Evolutionary conservation across 2,113 vertebrate species (phyloP).

Genomic region (Micronisus gabar): DNA sequence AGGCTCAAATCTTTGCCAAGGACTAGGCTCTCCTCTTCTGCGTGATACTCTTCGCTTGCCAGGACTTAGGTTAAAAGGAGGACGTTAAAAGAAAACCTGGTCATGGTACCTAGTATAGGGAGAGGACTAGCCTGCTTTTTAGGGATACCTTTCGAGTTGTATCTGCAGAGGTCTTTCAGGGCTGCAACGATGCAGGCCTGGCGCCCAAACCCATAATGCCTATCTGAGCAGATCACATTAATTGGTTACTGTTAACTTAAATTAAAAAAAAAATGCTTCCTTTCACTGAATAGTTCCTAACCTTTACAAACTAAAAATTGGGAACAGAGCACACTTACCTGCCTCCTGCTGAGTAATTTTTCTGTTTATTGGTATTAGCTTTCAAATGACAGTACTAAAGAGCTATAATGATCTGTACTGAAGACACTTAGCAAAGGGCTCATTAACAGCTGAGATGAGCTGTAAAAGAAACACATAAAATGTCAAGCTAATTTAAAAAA

Average conservation of each 20-base stretch:
- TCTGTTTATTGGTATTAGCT: slow-evolving; percentile 25
- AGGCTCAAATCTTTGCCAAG: neutral
- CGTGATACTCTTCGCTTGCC: neutral
- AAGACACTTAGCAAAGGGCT: neutral
- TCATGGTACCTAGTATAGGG: neutral
- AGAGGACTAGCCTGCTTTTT: neutral
- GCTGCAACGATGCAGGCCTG: neutral
- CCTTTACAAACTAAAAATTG: neutral
- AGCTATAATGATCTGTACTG: neutral
- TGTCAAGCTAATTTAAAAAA: slow-evolving; percentile 39
- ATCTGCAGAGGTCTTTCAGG: neutral
- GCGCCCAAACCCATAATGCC: neutral
- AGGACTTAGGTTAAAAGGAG: neutral
- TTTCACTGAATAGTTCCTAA: neutral
- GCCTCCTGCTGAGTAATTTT: slow-evolving; percentile 1
- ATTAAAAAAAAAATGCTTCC: neutral
- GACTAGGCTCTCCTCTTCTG: neutral
- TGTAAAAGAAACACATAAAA: slow-evolving; percentile 45
- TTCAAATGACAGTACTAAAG: slow-evolving; percentile 37
- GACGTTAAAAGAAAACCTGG: neutral
- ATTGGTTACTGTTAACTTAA: neutral
- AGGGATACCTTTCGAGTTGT: neutral
- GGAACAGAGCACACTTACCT: neutral
- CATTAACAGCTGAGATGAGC: slow-evolving; percentile 46
- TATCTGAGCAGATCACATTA: neutral